Percentiles rank a stretch among this genome's conserved stretches.
Conservation (phyloP, 2,113 vertebrate genomes). For the Ptilorrhoa leucosticta region DNA sequence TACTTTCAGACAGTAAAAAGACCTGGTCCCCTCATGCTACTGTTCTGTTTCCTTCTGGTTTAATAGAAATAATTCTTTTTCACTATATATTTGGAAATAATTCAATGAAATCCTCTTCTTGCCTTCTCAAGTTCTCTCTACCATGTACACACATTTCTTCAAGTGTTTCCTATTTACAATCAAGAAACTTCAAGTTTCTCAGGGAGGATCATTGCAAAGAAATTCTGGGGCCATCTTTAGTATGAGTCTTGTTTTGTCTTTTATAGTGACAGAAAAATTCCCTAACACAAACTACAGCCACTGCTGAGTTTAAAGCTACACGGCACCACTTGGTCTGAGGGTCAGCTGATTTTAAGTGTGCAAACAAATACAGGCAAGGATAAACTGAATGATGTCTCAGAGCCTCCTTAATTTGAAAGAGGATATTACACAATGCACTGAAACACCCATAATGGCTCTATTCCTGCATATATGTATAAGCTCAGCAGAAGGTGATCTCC, state of each 20-base stretch:
- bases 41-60: background rate
- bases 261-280: background rate
- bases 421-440: background rate
- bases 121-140: background rate
- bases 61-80: background rate
- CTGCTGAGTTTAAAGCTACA: background rate
- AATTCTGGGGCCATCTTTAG: background rate
- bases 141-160: background rate
- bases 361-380: background rate
- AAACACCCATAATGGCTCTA: background rate
- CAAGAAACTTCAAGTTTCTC: background rate
- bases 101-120: background rate
- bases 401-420: conserved; percentile 12
- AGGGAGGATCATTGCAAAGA: background rate
- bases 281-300: background rate
- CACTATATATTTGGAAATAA: background rate
- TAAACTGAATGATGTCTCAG: background rate
- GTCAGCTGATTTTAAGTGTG: background rate
- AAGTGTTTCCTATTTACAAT: background rate
- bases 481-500: conserved; percentile 18
- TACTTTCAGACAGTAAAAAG: background rate
- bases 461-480: background rate
- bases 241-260: background rate
- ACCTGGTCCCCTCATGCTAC: background rate
- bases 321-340: background rate